Conservation (phyloP, 1,140 invertebrate genomes). For the Temnothorax nylanderi region DNA sequence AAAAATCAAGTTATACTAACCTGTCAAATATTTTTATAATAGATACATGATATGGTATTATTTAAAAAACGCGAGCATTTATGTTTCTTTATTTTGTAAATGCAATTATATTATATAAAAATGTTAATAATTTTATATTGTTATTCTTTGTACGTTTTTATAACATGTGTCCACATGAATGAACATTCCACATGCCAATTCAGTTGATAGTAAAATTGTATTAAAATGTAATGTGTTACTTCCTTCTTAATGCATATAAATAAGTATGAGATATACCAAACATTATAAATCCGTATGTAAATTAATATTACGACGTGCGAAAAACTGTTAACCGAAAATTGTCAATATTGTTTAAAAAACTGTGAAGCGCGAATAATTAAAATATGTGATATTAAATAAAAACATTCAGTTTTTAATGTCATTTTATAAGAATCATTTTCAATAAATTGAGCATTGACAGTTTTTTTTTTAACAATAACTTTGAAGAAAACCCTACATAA, state of each 20-base stretch:
- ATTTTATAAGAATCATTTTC: neutral
- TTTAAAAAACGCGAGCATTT: neutral
- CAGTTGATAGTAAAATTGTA: too few relatives aligned
- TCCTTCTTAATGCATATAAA: too few relatives aligned
- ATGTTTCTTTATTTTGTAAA: neutral
- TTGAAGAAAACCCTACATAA: neutral
- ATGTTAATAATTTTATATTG: neutral
- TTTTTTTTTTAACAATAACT: neutral
- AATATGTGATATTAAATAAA: neutral
- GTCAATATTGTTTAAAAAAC: too few relatives aligned
- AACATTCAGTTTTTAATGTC: neutral
- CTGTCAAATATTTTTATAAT: neutral
- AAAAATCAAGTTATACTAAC: neutral
- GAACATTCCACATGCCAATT: too few relatives aligned
- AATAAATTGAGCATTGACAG: neutral
- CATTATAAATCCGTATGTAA: too few relatives aligned
- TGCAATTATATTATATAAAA: neutral
- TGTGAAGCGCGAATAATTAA: neutral
- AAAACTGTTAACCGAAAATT: too few relatives aligned
- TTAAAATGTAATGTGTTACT: too few relatives aligned
- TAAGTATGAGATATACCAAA: too few relatives aligned
- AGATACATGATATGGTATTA: neutral
- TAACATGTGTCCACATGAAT: too few relatives aligned
- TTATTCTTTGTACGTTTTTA: too few relatives aligned
- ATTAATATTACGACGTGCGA: too few relatives aligned